Percentiles rank a stretch among this genome's conserved stretches.
phyloP scores from a whole-genome alignment of 1,140 invertebrate genomes.

The Galendromus occidentalis region DNA sequence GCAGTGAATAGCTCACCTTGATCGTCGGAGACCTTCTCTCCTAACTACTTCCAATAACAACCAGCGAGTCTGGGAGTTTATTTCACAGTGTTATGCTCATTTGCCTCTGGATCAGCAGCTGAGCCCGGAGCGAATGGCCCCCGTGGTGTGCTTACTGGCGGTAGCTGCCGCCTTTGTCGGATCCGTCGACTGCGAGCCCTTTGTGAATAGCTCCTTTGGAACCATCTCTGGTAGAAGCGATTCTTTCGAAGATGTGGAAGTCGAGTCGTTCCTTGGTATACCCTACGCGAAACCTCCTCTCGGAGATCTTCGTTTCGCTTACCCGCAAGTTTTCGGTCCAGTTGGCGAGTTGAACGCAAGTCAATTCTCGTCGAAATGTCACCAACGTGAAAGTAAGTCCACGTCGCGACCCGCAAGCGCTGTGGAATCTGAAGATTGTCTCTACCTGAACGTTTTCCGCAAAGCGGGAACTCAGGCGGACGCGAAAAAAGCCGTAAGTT shows the following conservation, averaged over 20 bases:
- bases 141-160: too few relatives aligned
- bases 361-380: slow-evolving; percentile 66
- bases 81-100: too few relatives aligned
- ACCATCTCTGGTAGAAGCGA: too few relatives aligned
- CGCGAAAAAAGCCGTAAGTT: not conserved
- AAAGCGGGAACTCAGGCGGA: not conserved
- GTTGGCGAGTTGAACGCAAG: slow-evolving; percentile 54
- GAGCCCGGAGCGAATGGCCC: too few relatives aligned
- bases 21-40: too few relatives aligned
- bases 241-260: slow-evolving; percentile 21
- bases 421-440: slow-evolving; percentile 78
- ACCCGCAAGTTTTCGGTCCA: slow-evolving; percentile 64
- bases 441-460: slow-evolving; percentile 69
- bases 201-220: too few relatives aligned
- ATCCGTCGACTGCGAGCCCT: too few relatives aligned
- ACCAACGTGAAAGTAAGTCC: slow-evolving; percentile 32
- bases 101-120: too few relatives aligned
- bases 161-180: too few relatives aligned
- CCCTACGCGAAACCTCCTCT: slow-evolving; percentile 80
- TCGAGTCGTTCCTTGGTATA: slow-evolving; percentile 73
- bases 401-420: not conserved
- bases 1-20: too few relatives aligned
- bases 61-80: too few relatives aligned
- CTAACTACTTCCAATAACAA: too few relatives aligned
- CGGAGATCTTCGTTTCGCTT: slow-evolving; percentile 61